phyloP scores from a whole-genome alignment of 1,140 invertebrate species.

The Magallana gigas region DNA sequence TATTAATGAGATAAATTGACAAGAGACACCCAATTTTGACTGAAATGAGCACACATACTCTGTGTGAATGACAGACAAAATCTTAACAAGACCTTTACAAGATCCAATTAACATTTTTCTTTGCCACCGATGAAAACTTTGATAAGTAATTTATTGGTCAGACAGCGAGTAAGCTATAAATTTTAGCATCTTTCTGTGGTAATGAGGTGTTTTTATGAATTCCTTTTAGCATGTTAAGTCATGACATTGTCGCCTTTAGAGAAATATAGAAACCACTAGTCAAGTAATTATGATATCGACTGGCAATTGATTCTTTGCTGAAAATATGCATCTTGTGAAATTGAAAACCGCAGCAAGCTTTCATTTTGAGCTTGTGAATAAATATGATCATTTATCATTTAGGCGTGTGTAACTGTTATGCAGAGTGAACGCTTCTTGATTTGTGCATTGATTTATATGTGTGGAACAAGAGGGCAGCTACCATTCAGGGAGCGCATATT shows the following conservation, averaged over 20 bases:
- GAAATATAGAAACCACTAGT: not conserved
- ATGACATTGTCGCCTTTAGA: not conserved
- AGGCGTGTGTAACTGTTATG: no score
- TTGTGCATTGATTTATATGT: no score
- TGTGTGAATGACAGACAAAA: not conserved
- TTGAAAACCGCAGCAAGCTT: no score
- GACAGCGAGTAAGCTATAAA: not conserved
- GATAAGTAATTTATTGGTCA: not conserved
- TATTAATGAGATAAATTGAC: not conserved
- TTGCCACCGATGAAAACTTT: not conserved
- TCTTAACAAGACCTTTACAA: not conserved
- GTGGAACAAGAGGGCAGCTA: no score
- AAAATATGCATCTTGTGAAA: no score
- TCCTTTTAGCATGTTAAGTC: conserved; percentile 2
- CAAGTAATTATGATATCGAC: not conserved
- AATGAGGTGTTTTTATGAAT: not conserved
- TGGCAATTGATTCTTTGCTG: no score
- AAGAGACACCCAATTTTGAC: not conserved
- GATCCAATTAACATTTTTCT: not conserved
- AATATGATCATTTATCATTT: no score
- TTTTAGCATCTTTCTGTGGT: no score
- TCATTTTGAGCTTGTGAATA: no score
- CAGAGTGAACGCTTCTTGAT: no score
- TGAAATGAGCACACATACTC: not conserved
- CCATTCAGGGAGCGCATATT: no score